phyloP scores from a whole-genome alignment of 2,113 vertebrate genomes.

The Neolamprologus sp. region DNA sequence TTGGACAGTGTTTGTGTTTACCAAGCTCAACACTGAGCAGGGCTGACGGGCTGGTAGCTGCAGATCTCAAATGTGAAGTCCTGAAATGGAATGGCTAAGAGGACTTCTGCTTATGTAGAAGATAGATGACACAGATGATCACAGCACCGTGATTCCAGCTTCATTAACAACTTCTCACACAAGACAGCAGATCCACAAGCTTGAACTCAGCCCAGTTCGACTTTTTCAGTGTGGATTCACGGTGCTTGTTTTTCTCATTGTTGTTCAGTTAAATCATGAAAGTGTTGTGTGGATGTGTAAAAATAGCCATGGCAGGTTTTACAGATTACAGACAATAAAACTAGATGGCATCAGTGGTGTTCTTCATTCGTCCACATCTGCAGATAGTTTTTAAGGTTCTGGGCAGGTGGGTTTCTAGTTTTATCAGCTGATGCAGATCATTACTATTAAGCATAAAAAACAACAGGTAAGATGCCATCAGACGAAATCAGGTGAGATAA shows the following conservation, averaged over 20 bases:
- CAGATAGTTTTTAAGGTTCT: background rate
- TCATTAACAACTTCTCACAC: background rate
- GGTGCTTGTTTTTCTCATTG: background rate
- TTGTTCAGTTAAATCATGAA: background rate
- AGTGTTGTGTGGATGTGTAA: background rate
- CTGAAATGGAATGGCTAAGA: background rate
- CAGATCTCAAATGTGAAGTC: background rate
- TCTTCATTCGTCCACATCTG: background rate
- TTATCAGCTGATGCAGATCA: background rate
- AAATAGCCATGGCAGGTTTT: background rate
- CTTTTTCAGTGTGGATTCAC: background rate
- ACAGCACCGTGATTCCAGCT: background rate
- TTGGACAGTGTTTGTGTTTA: no score
- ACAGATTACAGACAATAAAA: background rate
- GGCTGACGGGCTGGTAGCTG: background rate
- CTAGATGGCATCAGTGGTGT: background rate
- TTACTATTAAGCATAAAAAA: background rate
- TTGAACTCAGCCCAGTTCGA: background rate
- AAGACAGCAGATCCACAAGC: background rate
- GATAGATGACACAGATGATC: background rate
- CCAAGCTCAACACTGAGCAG: no score
- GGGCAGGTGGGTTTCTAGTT: background rate
- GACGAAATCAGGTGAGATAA: background rate
- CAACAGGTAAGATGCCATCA: background rate
- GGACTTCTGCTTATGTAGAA: background rate